A percentile compares a stretch with the other conserved stretches of the same genome.
These are phyloP conservation scores for Temnopleurus reevesii DNA, from an alignment of 53 echinoderm and acorn worm genomes.

Conservation along the genomic window DNA sequence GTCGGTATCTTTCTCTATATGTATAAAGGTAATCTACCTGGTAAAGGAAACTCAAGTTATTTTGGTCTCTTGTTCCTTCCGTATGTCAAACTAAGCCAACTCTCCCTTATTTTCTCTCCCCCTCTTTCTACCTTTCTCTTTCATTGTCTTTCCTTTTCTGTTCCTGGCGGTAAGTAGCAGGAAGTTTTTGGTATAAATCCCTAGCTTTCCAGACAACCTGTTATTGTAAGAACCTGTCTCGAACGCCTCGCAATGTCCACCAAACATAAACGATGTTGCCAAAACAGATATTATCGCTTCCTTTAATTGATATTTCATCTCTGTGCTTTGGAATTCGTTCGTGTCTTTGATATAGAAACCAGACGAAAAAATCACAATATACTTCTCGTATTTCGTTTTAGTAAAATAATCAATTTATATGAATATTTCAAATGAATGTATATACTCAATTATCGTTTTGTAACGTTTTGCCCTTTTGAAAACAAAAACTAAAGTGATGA, in stretches of 20 bases:
- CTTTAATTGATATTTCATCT: constrained; percentile 22
- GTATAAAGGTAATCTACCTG: constrained; percentile 23
- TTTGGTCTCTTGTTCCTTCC: constrained; percentile 42
- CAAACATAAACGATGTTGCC: constrained; percentile 35
- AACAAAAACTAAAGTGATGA: too few species aligned
- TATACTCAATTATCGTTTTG: too few species aligned
- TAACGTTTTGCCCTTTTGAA: too few species aligned
- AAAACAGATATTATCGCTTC: constrained; percentile 37
- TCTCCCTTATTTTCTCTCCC: background rate
- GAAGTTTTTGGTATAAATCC: constrained; percentile 53
- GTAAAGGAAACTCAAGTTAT: constrained; percentile 34
- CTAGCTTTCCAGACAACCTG: constrained; percentile 44
- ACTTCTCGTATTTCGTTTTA: too few species aligned
- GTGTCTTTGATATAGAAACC: background rate
- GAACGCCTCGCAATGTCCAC: background rate
- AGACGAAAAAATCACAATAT: too few species aligned
- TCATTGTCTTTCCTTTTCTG: background rate
- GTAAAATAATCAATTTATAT: too few species aligned
- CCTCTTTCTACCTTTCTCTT: background rate
- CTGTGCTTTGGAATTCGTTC: background rate
- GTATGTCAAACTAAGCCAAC: constrained; percentile 37
- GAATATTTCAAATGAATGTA: too few species aligned
- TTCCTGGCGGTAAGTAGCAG: background rate
- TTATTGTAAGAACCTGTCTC: constrained; percentile 28
- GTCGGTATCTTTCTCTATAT: background rate